phyloP scores from a whole-genome alignment of 2,888 invertebrate species.

The Clistopyga incitator region DNA sequence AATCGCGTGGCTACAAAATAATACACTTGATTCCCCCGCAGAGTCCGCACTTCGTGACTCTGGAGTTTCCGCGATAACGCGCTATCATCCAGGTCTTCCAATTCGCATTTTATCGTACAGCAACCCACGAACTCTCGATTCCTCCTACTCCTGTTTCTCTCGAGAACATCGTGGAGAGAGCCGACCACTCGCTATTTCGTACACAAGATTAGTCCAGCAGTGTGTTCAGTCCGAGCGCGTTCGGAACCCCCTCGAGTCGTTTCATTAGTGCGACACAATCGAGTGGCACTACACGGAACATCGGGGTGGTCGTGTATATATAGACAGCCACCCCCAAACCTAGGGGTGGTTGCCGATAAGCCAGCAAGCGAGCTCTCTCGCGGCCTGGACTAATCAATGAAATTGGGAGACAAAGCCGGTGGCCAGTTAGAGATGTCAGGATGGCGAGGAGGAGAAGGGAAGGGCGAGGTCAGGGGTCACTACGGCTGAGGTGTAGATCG shows the following conservation, averaged over 20 bases:
- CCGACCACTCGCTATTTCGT: constrained; percentile 71
- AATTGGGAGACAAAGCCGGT: constrained; percentile 82
- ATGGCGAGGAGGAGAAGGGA: constrained; percentile 71
- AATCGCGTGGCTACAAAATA: constrained; percentile 58
- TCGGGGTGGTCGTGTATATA: constrained; percentile 40
- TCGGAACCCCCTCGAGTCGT: constrained; percentile 74
- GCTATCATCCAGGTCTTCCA: constrained; percentile 65
- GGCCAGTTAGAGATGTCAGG: constrained; percentile 63
- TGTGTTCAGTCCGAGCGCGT: constrained; percentile 50
- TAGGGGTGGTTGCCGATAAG: constrained; percentile 73
- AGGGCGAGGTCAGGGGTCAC: constrained; percentile 71
- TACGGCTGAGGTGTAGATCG: constrained; percentile 61
- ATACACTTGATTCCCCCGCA: constrained; percentile 33
- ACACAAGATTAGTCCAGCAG: constrained; percentile 77
- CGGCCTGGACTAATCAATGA: constrained; percentile 81
- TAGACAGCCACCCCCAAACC: constrained; percentile 46
- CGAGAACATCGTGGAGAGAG: constrained; percentile 46
- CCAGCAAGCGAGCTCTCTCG: constrained; percentile 69
- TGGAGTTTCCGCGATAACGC: constrained; percentile 50
- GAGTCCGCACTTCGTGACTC: constrained; percentile 50
- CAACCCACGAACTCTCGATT: constrained; percentile 52
- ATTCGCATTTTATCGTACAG: constrained; percentile 64
- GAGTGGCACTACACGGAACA: constrained; percentile 70
- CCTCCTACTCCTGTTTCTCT: constrained; percentile 39
- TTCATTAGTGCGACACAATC: constrained; percentile 83